Evolutionary conservation across 2,113 vertebrate species (phyloP).

Genomic region (Tychaedon coryphoeus): DNA sequence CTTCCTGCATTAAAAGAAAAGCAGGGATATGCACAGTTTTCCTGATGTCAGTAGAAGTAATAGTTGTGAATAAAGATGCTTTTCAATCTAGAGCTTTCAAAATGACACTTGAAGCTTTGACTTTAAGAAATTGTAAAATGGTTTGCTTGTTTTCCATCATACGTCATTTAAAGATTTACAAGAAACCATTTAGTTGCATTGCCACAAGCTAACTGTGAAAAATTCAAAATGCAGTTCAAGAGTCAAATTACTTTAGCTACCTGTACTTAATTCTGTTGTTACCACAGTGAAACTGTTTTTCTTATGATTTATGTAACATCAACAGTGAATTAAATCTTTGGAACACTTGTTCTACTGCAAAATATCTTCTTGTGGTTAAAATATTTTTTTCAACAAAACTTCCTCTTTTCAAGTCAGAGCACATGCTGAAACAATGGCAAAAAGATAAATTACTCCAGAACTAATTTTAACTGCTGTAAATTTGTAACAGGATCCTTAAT

Average conservation of each 20-base stretch:
- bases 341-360: slow-evolving; percentile 36
- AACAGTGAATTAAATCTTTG: slow-evolving; percentile 36
- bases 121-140: not conserved
- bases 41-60: not conserved
- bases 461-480: not conserved
- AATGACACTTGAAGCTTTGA: not conserved
- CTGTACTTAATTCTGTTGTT: slow-evolving; percentile 30
- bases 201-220: not conserved
- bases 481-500: not conserved
- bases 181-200: not conserved
- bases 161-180: not conserved
- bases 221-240: not conserved
- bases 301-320: not conserved
- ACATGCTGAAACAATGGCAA: slow-evolving; percentile 15
- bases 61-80: not conserved
- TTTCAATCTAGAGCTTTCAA: not conserved
- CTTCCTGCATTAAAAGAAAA: not conserved
- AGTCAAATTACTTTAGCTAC: slow-evolving; percentile 23
- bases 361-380: slow-evolving; percentile 19
- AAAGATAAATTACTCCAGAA: not conserved
- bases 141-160: not conserved
- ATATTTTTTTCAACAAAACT: not conserved
- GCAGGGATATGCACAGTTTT: not conserved
- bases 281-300: not conserved
- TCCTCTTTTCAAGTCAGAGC: not conserved